phyloP scores from a whole-genome alignment of 2,113 vertebrate species.

The Rhineura floridana region DNA sequence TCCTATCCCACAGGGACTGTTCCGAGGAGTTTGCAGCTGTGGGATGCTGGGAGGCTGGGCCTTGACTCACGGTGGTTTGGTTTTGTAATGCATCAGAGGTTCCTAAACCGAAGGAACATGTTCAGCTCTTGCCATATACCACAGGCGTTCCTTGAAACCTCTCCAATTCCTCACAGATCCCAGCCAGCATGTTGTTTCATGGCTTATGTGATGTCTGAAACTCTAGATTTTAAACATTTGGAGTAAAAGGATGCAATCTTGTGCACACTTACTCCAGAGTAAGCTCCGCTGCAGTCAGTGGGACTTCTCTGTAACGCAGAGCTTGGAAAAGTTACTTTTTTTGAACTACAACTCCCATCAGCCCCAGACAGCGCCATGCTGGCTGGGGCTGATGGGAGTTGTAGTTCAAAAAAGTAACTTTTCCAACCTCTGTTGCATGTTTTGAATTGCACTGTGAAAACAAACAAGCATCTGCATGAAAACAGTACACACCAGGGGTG shows the following conservation, averaged over 20 bases:
- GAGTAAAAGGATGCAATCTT: not conserved
- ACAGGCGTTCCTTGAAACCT: too few species aligned
- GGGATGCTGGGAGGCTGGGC: not conserved
- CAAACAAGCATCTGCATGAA: too few species aligned
- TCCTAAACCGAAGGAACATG: not conserved
- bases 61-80: not conserved
- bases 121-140: not conserved
- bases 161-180: not conserved
- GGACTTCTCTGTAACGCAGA: not conserved
- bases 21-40: conserved; percentile 36
- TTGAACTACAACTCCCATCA: too few species aligned
- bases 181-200: not conserved
- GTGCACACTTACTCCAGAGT: not conserved
- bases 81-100: not conserved
- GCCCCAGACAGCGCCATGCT: too few species aligned
- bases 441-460: too few species aligned
- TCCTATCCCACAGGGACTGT: conserved; percentile 5
- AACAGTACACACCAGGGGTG: too few species aligned
- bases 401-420: too few species aligned
- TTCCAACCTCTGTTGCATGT: too few species aligned
- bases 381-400: too few species aligned
- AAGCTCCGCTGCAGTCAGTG: not conserved
- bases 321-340: too few species aligned
- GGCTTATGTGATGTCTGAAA: not conserved
- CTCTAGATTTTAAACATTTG: not conserved